phyloP scores from a whole-genome alignment of 2,113 vertebrate genomes.

The Ptilonorhynchus violaceus region DNA sequence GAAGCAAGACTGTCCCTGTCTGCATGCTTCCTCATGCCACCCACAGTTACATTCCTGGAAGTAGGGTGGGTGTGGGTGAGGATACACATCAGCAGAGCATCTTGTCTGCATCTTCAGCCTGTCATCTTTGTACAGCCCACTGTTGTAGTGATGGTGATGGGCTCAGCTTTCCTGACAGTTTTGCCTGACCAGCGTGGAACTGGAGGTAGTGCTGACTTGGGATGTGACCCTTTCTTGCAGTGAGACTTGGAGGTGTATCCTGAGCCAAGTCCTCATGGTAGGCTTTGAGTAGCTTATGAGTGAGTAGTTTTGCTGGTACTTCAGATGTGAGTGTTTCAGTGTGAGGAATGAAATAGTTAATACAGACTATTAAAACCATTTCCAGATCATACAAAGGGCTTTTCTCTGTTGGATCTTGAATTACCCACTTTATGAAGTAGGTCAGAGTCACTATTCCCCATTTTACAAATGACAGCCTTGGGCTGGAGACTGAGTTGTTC shows the following conservation, averaged over 20 bases:
- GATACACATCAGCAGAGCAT: neutral
- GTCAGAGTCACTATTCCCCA: neutral
- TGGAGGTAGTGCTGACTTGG: neutral
- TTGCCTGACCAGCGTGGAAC: neutral
- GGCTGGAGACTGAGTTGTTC: neutral
- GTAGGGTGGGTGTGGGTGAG: neutral
- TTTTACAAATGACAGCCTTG: neutral
- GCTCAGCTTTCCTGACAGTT: neutral
- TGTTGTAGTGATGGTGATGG: neutral
- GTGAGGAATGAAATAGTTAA: neutral
- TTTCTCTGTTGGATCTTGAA: neutral
- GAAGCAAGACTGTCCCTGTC: neutral
- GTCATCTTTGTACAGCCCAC: fast-evolving
- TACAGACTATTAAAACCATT: neutral
- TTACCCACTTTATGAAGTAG: neutral
- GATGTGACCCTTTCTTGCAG: neutral
- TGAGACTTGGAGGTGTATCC: neutral
- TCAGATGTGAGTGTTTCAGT: neutral
- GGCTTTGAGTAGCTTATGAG: neutral
- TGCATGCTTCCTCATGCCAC: neutral
- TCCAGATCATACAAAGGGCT: neutral
- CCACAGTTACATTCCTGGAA: neutral
- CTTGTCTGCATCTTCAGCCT: neutral
- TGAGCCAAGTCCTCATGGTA: neutral
- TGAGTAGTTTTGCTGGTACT: neutral